These are phyloP conservation scores for Piezodorus guildinii DNA, from an alignment of 1,140 invertebrate genomes.

Conservation along the genomic window DNA sequence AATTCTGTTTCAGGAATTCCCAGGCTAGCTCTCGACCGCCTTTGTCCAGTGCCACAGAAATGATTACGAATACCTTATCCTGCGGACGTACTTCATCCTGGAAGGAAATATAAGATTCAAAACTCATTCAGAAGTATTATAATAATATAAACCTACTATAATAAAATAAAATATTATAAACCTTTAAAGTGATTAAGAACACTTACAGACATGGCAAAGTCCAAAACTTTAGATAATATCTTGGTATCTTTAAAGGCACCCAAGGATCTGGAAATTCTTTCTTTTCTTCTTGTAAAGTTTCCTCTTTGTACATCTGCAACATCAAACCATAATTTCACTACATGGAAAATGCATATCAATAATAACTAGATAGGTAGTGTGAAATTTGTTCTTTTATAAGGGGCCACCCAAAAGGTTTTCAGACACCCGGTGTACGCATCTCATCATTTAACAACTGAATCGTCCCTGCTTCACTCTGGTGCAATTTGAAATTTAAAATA, in stretches of 20 bases:
- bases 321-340: too few relatives aligned
- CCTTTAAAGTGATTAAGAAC: not conserved
- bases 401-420: too few relatives aligned
- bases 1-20: conserved; percentile 84
- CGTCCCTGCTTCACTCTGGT: too few relatives aligned
- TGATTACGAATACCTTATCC: conserved; percentile 80
- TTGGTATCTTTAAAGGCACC: conserved; percentile 59
- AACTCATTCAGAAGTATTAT: too few relatives aligned
- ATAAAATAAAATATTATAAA: too few relatives aligned
- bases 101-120: conserved; percentile 20
- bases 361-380: too few relatives aligned
- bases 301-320: conserved; percentile 60
- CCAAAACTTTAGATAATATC: conserved; percentile 63
- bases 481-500: too few relatives aligned
- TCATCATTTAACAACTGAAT: too few relatives aligned
- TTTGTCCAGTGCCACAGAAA: conserved; percentile 59
- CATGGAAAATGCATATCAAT: too few relatives aligned
- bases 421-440: too few relatives aligned
- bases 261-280: conserved; percentile 69
- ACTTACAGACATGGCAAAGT: conserved; percentile 79
- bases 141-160: too few relatives aligned
- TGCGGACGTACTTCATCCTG: conserved; percentile 82
- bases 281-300: conserved; percentile 88
- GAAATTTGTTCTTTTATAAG: too few relatives aligned
- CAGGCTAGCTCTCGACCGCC: conserved; percentile 74